Evolutionary conservation across 2,888 invertebrate genomes (phyloP), one percentile per base, ranked within the genome.

Genomic region (Nomada flava): DNA sequence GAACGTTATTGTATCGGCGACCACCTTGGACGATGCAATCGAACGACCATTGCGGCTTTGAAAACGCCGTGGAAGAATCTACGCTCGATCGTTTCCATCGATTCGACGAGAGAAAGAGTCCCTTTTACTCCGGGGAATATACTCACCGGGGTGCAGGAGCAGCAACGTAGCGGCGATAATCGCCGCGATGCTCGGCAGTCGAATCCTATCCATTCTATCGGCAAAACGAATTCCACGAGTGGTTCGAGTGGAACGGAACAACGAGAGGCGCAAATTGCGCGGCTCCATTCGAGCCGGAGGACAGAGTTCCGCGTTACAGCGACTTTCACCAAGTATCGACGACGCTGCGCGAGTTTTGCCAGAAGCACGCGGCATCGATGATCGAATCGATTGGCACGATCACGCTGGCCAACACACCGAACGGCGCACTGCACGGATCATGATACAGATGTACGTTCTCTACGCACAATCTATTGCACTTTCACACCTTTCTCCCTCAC

Each of bases 101-200:
- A 62, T 10, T 10, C 9, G n/a, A 13, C 0, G 18, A 13, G 15
- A 20, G 26, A 26, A 44, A 42, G 44, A 47, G 15, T n/a, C 15
- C 15, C n/a, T 36, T 18, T 10, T 1, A 23, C n/a, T 50, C 47
- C n/a, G 20, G 36, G 9, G 3, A 29, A 47, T 42, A 55, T 84
- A 84, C 84, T 79, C 74, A 84, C 84, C 84, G 76, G 76, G 63
- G 60, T 65, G 59, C 52, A 84, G 68, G 0, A 83, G 57, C 83
- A 82, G 52, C 53, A 71, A 42, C 52, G 67, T 20, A 63, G 82
- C 15, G 44, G 55, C 73, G 60, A 79, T 18, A 53, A 79, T 73
- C 69, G 79, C 42, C 72, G 63, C 2, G 60, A 13, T 71, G 52
- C 44, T 55, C 71, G 68, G 13, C 70, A 20, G 11, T n/a, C 59